Evolutionary conservation across 2,797 vertebrate species (phyloP).

Genomic region (Vultur gryphus): DNA sequence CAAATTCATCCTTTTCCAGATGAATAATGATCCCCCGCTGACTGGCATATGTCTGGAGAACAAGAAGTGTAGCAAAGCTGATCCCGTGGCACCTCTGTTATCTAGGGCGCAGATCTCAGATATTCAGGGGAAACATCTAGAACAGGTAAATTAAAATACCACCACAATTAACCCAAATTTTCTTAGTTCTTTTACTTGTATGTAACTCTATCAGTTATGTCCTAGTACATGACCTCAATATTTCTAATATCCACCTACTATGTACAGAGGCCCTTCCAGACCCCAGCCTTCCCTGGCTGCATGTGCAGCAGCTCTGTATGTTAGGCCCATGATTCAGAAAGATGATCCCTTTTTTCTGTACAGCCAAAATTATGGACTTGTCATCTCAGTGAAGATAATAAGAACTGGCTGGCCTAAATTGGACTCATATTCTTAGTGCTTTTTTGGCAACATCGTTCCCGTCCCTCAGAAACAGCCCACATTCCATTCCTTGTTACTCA

Average conservation of each 20-base stretch:
- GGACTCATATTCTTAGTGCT: conserved; percentile 8
- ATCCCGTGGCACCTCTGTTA: not conserved
- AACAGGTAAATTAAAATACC: not conserved
- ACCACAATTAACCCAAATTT: not conserved
- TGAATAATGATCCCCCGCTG: not conserved
- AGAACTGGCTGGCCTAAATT: conserved; percentile 52
- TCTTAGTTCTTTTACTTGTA: not conserved
- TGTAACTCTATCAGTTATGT: not conserved
- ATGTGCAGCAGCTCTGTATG: not conserved
- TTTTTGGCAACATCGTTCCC: not conserved
- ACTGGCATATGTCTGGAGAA: not conserved
- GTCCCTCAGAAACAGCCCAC: conserved; percentile 25
- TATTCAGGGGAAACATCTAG: not conserved
- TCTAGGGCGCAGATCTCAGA: not conserved
- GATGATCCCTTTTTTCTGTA: not conserved
- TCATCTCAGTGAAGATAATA: conserved; percentile 27
- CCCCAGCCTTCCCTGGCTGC: not conserved
- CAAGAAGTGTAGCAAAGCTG: not conserved
- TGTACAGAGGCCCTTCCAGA: not conserved
- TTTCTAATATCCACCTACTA: not conserved
- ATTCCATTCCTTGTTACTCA: conserved; percentile 1
- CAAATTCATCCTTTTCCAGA: conserved; percentile 2
- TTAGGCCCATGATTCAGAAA: not conserved
- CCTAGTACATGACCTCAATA: not conserved
- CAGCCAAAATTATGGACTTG: conserved; percentile 1